Evolutionary conservation across 2,113 vertebrate species (phyloP).

Genomic region (Oreotragus oreotragus): DNA sequence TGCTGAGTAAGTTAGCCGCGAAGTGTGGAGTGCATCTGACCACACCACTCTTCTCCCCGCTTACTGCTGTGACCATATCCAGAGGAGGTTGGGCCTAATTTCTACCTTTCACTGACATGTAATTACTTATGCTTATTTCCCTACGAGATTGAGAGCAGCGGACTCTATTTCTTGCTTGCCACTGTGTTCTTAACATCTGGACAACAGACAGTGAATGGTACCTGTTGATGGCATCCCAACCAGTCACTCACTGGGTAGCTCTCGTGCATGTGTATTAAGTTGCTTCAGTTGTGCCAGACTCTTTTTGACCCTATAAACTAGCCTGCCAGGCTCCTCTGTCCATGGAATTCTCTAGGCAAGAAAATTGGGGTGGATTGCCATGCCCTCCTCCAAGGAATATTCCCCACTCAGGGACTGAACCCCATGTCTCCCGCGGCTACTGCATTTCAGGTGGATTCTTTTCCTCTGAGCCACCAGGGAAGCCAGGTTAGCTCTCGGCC

Average conservation of each 20-base stretch:
- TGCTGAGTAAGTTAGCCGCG: neutral
- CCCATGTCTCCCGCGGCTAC: neutral
- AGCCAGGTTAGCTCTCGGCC: neutral
- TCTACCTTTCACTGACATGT: neutral
- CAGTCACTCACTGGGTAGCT: neutral
- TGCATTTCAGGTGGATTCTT: neutral
- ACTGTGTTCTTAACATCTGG: neutral
- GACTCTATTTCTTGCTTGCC: neutral
- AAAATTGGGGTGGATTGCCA: neutral
- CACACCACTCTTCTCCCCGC: neutral
- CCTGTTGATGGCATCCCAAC: neutral
- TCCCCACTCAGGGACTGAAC: neutral
- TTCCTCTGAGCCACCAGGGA: neutral
- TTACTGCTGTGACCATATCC: neutral
- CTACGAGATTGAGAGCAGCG: neutral
- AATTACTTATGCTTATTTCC: neutral
- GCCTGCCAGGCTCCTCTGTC: neutral
- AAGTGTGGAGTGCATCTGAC: neutral
- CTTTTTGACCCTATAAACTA: neutral
- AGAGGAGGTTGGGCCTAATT: neutral
- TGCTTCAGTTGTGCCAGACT: neutral
- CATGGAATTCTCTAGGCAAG: neutral
- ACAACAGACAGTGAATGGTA: neutral
- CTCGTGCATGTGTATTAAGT: neutral
- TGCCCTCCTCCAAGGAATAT: neutral